Percentiles rank a stretch among this genome's conserved stretches.
phyloP scores from a whole-genome alignment of 1,140 invertebrate species.

The Fopius arisanus region DNA sequence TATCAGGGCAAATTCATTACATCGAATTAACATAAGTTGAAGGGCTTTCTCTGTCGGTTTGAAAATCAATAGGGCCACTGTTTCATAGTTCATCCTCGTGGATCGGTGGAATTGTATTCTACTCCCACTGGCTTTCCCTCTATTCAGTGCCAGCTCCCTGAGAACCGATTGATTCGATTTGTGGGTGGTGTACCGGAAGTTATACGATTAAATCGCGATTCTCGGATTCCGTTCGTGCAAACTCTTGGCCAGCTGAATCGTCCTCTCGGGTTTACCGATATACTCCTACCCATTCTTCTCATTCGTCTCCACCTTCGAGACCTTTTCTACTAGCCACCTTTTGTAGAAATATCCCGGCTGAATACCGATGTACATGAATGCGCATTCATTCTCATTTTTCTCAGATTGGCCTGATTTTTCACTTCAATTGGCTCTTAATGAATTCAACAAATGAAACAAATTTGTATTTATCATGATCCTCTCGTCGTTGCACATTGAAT shows the following conservation, averaged over 20 bases:
- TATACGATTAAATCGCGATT: slow-evolving; percentile 41
- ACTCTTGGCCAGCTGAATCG: background rate
- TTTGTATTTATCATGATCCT: slow-evolving; percentile 5
- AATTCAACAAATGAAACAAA: background rate
- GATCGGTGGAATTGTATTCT: background rate
- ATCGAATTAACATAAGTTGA: too few relatives aligned
- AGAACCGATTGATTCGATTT: slow-evolving; percentile 36
- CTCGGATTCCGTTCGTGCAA: slow-evolving; percentile 34
- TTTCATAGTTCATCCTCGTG: background rate
- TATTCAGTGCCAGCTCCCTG: background rate
- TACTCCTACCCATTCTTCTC: slow-evolving; percentile 22
- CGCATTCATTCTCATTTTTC: background rate
- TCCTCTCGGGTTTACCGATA: background rate
- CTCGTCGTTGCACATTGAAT: background rate
- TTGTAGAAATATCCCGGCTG: slow-evolving; percentile 11
- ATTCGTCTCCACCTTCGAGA: background rate
- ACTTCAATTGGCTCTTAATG: too few relatives aligned
- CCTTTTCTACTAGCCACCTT: background rate
- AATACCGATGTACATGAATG: slow-evolving; percentile 27
- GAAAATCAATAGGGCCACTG: background rate
- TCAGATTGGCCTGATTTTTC: background rate
- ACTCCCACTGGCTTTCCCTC: background rate
- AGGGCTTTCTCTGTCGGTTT: too few relatives aligned
- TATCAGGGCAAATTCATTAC: too few relatives aligned
- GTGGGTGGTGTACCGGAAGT: slow-evolving; percentile 37